phyloP scores from a whole-genome alignment of 2,113 vertebrate species.

The Panthera uncia region DNA sequence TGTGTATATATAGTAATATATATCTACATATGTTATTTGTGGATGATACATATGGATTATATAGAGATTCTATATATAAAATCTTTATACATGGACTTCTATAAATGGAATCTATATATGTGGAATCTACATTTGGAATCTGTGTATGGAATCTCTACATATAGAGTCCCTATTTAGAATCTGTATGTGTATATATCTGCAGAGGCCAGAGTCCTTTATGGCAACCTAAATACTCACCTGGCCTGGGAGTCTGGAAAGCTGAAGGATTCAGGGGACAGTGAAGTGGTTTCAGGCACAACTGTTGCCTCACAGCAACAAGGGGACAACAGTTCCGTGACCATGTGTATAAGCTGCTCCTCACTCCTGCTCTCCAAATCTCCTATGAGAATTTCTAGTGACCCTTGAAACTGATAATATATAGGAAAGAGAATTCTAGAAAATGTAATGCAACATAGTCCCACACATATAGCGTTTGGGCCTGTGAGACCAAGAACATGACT shows the following conservation, averaged over 20 bases:
- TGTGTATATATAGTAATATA: neutral
- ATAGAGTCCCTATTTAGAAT: neutral
- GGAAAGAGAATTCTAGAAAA: neutral
- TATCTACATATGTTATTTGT: neutral
- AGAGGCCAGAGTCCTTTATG: neutral
- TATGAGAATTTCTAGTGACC: neutral
- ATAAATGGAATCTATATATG: neutral
- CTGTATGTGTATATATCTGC: neutral
- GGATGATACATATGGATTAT: no score
- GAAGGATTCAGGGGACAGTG: neutral
- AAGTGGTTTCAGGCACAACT: fast-evolving
- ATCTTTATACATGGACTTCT: neutral
- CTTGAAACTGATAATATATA: neutral
- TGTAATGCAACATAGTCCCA: neutral
- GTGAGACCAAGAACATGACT: neutral
- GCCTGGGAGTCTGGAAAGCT: neutral
- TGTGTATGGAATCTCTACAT: neutral
- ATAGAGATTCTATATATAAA: neutral
- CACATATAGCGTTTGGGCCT: neutral
- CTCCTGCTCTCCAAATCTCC: neutral
- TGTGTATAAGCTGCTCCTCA: neutral
- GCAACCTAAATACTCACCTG: neutral
- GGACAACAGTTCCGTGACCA: neutral
- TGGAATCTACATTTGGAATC: neutral
- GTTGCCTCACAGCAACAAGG: fast-evolving